phyloP scores from a whole-genome alignment of 2,888 invertebrate genomes.

The Enoplolaimus lenunculus region DNA sequence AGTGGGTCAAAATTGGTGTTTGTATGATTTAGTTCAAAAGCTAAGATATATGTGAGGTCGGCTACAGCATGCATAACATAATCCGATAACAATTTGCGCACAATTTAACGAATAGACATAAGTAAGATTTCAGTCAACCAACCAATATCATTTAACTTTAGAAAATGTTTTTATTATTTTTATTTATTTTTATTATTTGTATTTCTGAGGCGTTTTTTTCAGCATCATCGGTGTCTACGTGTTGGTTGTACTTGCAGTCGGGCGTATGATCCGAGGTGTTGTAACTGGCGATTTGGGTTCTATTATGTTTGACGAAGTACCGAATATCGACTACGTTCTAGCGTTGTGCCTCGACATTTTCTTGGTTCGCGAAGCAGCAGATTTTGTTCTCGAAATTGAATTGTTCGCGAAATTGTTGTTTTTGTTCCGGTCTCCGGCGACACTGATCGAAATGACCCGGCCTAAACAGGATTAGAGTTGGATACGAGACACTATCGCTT shows the following conservation, averaged over 20 bases:
- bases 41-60: too few relatives aligned
- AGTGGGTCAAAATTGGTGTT: too few relatives aligned
- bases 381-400: slow-evolving; percentile 83
- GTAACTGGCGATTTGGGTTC: slow-evolving; percentile 75
- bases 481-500: too few relatives aligned
- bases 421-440: slow-evolving; percentile 87
- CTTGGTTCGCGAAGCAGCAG: slow-evolving; percentile 75
- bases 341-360: slow-evolving; percentile 51
- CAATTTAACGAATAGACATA: too few relatives aligned
- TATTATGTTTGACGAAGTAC: slow-evolving; percentile 52
- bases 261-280: slow-evolving; percentile 70
- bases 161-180: too few relatives aligned
- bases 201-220: too few relatives aligned
- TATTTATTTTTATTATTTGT: too few relatives aligned
- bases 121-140: too few relatives aligned
- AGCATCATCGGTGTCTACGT: slow-evolving; percentile 92
- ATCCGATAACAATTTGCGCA: too few relatives aligned
- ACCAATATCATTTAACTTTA: too few relatives aligned
- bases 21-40: too few relatives aligned
- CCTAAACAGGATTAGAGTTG: slow-evolving; percentile 18
- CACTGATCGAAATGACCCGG: slow-evolving; percentile 59
- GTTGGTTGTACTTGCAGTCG: slow-evolving; percentile 80
- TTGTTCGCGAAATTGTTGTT: slow-evolving; percentile 89
- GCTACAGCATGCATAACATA: too few relatives aligned
- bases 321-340: slow-evolving; percentile 49